Base-by-base conservation (phyloP, 2,888 invertebrate species). In the Ethmia dodecea region DNA sequence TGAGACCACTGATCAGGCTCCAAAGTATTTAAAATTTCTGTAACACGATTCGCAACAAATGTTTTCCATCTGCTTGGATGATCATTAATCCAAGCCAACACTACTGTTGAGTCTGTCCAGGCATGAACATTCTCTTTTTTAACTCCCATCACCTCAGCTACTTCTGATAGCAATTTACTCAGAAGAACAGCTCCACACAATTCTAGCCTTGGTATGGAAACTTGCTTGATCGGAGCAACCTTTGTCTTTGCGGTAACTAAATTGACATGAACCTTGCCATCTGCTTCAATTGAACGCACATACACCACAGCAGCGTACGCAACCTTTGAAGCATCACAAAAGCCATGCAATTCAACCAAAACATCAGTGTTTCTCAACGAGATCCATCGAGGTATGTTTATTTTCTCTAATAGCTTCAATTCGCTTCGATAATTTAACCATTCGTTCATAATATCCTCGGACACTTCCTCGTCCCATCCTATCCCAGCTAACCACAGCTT, bases 161-260 rank as follows among this genome's bases (percentile, higher is more conserved):
- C 37, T 29, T 43, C 43, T 25, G 5, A 13, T 10, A 47, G 15
- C 2, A 50, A 25, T 24, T 43, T 39, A 2, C 43, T 28, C 1
- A 37, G 33, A n/a, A 46, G 13, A 1, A 31, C 13, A 8, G 52
- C 47, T 5, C 37, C 51, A 29, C 44, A 44, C 3, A 54, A 22
- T 29, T 54, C 54, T 11, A 52, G 22, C 6, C 47, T 11, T 0
- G 50, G 54, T 14, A 53, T 45, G 5, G 46, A 39, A 5, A 46
- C 14, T 12, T 45, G 34, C 18, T 43, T 42, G 10, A 43, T 31
- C 0, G 47, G 51, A 11, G 49, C 42, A 1, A 51, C 51, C 12
- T 42, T 46, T 0, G 47, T 49, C 35, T 46, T 49, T 2, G 47
- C 47, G 5, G 45, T 6, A 3, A 31, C n/a, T 6, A 31, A 5